phyloP scores from a whole-genome alignment of 2,113 vertebrate species.

The Vidua chalybeata region DNA sequence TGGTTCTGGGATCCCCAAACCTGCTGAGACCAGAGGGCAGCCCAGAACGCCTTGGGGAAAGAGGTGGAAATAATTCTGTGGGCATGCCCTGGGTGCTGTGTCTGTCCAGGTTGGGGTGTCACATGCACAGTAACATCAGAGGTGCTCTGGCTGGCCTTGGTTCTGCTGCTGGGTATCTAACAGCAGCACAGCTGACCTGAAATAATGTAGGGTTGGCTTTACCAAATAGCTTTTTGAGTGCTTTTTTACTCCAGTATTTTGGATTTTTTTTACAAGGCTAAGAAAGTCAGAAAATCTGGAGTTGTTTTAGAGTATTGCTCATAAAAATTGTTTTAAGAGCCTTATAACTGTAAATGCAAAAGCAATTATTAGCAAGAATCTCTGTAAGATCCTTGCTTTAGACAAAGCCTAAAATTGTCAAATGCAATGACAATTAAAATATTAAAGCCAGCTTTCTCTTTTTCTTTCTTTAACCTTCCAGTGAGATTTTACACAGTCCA shows the following conservation, averaged over 20 bases:
- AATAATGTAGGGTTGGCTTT: not conserved
- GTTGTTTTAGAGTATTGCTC: not conserved
- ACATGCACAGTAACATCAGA: not conserved
- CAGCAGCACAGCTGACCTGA: not conserved
- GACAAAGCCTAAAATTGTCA: not conserved
- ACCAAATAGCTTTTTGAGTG: not conserved
- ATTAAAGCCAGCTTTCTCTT: not conserved
- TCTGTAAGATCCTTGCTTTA: not conserved
- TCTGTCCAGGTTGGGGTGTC: not conserved
- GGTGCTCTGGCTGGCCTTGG: fast-evolving
- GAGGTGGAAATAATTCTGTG: not conserved
- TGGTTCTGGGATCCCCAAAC: not conserved
- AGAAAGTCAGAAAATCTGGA: not conserved
- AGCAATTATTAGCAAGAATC: not conserved
- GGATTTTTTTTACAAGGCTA: not conserved
- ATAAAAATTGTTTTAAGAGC: not conserved
- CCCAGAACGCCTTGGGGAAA: not conserved
- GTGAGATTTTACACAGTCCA: not conserved
- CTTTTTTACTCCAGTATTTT: not conserved
- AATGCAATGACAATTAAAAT: not conserved
- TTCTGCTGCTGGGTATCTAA: not conserved
- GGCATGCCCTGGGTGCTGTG: fast-evolving
- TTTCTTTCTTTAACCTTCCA: not conserved
- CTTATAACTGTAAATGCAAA: not conserved
- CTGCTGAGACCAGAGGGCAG: not conserved